These are phyloP conservation scores for Magallana angulata DNA, from an alignment of 1,140 invertebrate species.

Conservation along the genomic window DNA sequence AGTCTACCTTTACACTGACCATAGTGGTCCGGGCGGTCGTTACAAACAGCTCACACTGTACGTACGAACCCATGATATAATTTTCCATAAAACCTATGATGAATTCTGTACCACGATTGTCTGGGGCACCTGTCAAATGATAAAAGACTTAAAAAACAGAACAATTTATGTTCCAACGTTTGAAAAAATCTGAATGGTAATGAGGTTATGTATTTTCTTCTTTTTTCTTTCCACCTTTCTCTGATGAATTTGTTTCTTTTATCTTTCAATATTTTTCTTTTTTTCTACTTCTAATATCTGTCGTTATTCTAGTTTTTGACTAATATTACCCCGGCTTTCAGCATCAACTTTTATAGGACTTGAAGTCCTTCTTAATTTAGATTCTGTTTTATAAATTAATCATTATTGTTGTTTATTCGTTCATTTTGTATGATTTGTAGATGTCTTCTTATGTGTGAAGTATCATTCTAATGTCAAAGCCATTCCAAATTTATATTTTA, in stretches of 20 bases:
- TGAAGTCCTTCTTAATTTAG: too few relatives aligned
- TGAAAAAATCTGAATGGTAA: too few relatives aligned
- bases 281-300: background rate
- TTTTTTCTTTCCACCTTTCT: background rate
- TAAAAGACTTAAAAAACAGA: background rate
- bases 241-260: background rate
- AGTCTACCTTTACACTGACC: conserved; percentile 57
- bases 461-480: too few relatives aligned
- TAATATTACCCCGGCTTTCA: too few relatives aligned
- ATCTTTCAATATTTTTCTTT: background rate
- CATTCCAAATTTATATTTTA: too few relatives aligned
- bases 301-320: too few relatives aligned
- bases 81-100: conserved; percentile 53
- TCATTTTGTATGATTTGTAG: too few relatives aligned
- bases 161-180: background rate
- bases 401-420: background rate
- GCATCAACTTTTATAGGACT: background rate
- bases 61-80: conserved; percentile 1
- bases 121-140: conserved; percentile 45
- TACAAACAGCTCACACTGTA: conserved; percentile 62
- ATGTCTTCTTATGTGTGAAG: too few relatives aligned
- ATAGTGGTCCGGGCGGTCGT: conserved; percentile 60
- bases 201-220: background rate
- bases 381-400: background rate
- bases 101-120: conserved; percentile 54